Base-by-base conservation (phyloP, 30 jellyfish, hydroid and myxozoan species). In the Pelagia noctiluca region DNA sequence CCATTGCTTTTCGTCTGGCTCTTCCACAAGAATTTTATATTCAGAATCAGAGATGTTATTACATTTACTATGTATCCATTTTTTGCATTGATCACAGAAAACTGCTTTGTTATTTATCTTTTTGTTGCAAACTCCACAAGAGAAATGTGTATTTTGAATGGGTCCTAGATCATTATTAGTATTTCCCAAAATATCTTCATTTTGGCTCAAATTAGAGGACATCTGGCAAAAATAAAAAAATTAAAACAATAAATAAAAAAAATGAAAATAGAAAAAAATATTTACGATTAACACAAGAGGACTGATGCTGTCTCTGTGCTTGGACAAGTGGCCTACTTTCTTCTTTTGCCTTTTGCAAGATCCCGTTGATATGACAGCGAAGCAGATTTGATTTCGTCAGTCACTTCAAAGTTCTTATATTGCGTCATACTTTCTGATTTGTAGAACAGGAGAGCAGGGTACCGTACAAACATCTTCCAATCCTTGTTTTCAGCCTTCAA, bases 1-100 rank as follows among this genome's bases (percentile, higher is more conserved):
- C 35, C 35, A 60, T 60, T 60, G 30, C 72, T 60, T n/a, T n/a
- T 60, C 57, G 72, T 60, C 30, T 22, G 72, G 35, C 35, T 60
- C 72, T n/a, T 22, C 72, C 30, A n/a, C 30, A 22, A 60, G 5
- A 26, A 4, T 60, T 26, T n/a, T 60, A 60, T n/a, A 26, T 60
- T 60, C 72, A n/a, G 30, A n/a, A 60, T 22, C 34, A n/a, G 72
- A 60, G 35, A 60, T 26, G 72, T 60, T 26, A 60, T 60, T 60
- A 60, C 72, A 60, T 26, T 60, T 60, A 26, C 30, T 4, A 60
- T 60, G 72, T 22, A 26, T 60, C 72, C 72, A 26, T n/a, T 60
- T 60, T 22, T 60, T 60, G 35, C 72, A 60, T 60, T 60, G 35
- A 60, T 60, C 35, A 26, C 72, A 60, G 57, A 42, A 42, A 42